These are phyloP conservation scores for Bombus ignitus DNA, from an alignment of 1,140 invertebrate species.

Conservation along the genomic window DNA sequence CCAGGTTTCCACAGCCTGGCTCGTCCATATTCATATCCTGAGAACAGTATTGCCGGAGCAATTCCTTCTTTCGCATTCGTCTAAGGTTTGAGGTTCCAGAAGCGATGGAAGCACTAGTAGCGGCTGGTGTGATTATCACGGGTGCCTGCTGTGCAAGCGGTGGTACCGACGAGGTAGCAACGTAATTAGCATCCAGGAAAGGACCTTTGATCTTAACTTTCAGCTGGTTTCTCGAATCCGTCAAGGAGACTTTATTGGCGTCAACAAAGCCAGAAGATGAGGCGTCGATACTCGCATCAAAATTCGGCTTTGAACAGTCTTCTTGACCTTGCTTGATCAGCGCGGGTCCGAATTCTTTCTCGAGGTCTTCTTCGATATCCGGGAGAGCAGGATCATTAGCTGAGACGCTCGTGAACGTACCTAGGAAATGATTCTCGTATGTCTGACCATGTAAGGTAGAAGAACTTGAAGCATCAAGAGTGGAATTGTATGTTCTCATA, in stretches of 20 bases:
- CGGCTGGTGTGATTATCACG: slow-evolving; percentile 81
- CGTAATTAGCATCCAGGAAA: slow-evolving; percentile 90
- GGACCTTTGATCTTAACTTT: slow-evolving; percentile 96
- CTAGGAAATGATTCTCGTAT: slow-evolving; percentile 86
- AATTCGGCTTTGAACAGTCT: slow-evolving; percentile 64
- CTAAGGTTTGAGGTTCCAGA: slow-evolving; percentile 89
- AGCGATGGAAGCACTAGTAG: slow-evolving; percentile 75
- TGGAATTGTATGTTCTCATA: slow-evolving; percentile 91
- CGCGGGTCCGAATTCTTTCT: slow-evolving; percentile 88
- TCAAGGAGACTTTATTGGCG: slow-evolving; percentile 86
- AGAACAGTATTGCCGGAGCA: slow-evolving; percentile 92
- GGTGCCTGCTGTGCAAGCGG: slow-evolving; percentile 83
- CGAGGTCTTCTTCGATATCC: slow-evolving; percentile 90
- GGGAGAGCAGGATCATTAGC: slow-evolving; percentile 86
- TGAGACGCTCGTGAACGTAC: slow-evolving; percentile 84
- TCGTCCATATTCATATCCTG: slow-evolving; percentile 94
- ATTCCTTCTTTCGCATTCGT: slow-evolving; percentile 94
- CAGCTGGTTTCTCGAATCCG: slow-evolving; percentile 91
- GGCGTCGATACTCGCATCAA: slow-evolving; percentile 63
- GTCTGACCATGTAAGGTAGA: slow-evolving; percentile 81
- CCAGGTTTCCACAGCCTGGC: slow-evolving; percentile 81
- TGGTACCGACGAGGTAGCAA: slow-evolving; percentile 82
- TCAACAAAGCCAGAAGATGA: slow-evolving; percentile 70
- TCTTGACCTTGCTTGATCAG: slow-evolving; percentile 84
- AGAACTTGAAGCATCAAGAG: slow-evolving; percentile 82